Percentiles rank a stretch among this genome's conserved stretches.
Conservation (phyloP, 1,140 invertebrate species). For the Hyles euphorbiae region DNA sequence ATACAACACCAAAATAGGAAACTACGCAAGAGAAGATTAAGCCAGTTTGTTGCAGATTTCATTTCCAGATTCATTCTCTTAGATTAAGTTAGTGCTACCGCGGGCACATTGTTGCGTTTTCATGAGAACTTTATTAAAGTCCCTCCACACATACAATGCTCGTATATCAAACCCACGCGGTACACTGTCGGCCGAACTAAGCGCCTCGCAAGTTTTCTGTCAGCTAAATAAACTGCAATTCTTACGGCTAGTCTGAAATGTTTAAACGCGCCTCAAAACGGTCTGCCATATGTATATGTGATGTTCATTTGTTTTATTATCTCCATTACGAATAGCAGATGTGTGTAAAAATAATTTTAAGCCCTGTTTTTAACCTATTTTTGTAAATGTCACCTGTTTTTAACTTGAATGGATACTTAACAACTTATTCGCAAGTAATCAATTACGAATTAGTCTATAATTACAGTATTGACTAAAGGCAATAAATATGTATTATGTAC, state of each 20-base stretch:
- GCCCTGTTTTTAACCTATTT: too few relatives aligned
- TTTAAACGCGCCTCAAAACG: constrained; percentile 3
- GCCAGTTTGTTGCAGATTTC: constrained; percentile 49
- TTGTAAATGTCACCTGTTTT: too few relatives aligned
- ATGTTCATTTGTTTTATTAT: too few relatives aligned
- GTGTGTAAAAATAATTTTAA: too few relatives aligned
- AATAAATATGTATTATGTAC: too few relatives aligned
- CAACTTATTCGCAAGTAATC: too few relatives aligned
- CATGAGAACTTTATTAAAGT: constrained; percentile 63
- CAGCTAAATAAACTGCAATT: constrained; percentile 41
- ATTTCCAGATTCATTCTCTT: constrained; percentile 65
- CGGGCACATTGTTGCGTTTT: constrained; percentile 56
- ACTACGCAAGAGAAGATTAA: constrained; percentile 36
- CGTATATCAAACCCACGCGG: constrained; percentile 44
- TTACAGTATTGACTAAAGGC: too few relatives aligned
- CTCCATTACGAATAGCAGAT: too few relatives aligned
- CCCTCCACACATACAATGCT: constrained; percentile 42
- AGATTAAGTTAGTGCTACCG: constrained; percentile 58
- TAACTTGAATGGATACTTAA: too few relatives aligned
- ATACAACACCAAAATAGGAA: constrained; percentile 26
- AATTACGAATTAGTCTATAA: too few relatives aligned
- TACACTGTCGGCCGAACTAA: background rate
- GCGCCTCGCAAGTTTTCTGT: constrained; percentile 17
- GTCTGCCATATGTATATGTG: too few relatives aligned
- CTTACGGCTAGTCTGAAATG: constrained; percentile 35